Evolutionary conservation across 2,888 invertebrate genomes (phyloP), one percentile per base, ranked within the genome.

Genomic region (Podotricha telesiphe): DNA sequence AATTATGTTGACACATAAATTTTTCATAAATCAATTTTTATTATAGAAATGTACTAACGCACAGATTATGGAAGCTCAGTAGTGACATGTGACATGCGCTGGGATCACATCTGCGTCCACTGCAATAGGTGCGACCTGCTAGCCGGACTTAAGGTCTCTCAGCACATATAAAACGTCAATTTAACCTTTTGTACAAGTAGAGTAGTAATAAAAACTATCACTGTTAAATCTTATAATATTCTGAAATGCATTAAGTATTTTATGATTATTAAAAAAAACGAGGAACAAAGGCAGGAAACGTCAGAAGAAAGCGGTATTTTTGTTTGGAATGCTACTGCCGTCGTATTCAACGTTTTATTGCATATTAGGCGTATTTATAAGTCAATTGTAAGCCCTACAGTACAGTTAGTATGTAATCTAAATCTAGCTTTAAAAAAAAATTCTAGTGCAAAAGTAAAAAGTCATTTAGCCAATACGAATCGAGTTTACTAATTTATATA

Each of bases 341-440:
- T 76, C 74, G 75, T 71, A 77, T 74, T 68, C 72, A 51, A 65
- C 61, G 68, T 66, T 70, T 72, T 72, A 70, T 68, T 67, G 70
- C 66, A 70, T 68, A 72, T 67, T 70, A 66, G 53, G 59, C 58
- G 68, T 72, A 72, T 72, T 72, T 69, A 72, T 70, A 70, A 55
- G 63, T 62, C 56, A 61, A 63, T 61, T 56, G 61, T 61, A 51
- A 47, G 40, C 58, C 64, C 61, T 65, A 28, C 45, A 55, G 34
- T 17, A 55, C 34, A 55, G 47, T 48, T 47, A 78, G 78, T 77
- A 75, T 76, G 76, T 75, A 81, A 82, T 82, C 82, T 81, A 84
- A 84, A 81, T 82, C 80, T 75, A 79, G 79, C 78, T 80, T 82
- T 78, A 79, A 78, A 82, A 81, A 82, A 82, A 74, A 79, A 75